phyloP scores from a whole-genome alignment of 2,113 vertebrate genomes.

The Bos taurus region ARS-UCD2.0 NC_037352.1:38607501-38608000 shows the following conservation, averaged over 20 bases:
- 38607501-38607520: neutral
- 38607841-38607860: neutral
- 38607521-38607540: neutral
- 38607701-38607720: neutral
- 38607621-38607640: slow-evolving; percentile 23
- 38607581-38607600: neutral
- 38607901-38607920: fast-evolving
- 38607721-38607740: neutral
- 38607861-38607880: neutral
- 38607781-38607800: neutral
- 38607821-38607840: slow-evolving; percentile 4
- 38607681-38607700: neutral
- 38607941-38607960: neutral
- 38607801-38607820: neutral
- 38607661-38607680: neutral
- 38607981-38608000: neutral
- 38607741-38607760: neutral
- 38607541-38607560: slow-evolving; percentile 8
- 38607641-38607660: neutral
- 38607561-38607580: neutral
- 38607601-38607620: neutral
- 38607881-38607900: neutral
- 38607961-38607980: neutral
- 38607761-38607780: neutral
- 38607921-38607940: neutral